phyloP scores from a whole-genome alignment of 2,797 vertebrate species.

The Schizothorax lantsangensis region DNA sequence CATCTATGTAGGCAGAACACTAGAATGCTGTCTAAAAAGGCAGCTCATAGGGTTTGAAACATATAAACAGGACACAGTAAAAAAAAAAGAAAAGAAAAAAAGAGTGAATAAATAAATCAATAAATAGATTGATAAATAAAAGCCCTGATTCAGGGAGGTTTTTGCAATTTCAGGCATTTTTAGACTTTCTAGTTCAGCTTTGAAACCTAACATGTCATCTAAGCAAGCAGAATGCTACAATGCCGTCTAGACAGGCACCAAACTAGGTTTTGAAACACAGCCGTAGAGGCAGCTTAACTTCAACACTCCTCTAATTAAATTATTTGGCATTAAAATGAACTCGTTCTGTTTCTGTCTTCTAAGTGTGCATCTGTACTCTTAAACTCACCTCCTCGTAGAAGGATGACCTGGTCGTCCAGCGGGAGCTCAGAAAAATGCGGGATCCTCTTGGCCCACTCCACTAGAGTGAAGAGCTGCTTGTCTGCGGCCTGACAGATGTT shows the following conservation, averaged over 20 bases:
- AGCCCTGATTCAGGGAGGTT: background rate
- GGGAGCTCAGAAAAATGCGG: conserved; percentile 95
- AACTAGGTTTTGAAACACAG: background rate
- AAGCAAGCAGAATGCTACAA: background rate
- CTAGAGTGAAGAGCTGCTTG: conserved; percentile 96
- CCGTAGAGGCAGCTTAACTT: background rate
- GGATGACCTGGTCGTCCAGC: conserved; percentile 96
- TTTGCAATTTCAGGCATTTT: background rate
- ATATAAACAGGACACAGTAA: background rate
- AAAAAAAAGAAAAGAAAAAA: background rate
- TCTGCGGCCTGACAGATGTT: conserved; percentile 97
- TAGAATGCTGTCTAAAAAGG: background rate
- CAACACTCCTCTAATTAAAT: background rate
- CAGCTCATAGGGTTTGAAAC: background rate
- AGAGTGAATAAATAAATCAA: background rate
- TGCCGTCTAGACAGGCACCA: background rate
- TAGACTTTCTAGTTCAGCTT: too few relatives aligned
- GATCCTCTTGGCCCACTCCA: conserved; percentile 97
- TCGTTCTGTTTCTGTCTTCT: background rate
- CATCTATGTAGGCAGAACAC: background rate
- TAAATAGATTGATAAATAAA: background rate
- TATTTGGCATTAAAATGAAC: background rate
- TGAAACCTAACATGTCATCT: background rate
- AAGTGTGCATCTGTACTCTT: background rate
- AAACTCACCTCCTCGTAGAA: conserved; percentile 90